phyloP scores from a whole-genome alignment of 2,888 invertebrate species.

The Drosophila meridionalis region DNA sequence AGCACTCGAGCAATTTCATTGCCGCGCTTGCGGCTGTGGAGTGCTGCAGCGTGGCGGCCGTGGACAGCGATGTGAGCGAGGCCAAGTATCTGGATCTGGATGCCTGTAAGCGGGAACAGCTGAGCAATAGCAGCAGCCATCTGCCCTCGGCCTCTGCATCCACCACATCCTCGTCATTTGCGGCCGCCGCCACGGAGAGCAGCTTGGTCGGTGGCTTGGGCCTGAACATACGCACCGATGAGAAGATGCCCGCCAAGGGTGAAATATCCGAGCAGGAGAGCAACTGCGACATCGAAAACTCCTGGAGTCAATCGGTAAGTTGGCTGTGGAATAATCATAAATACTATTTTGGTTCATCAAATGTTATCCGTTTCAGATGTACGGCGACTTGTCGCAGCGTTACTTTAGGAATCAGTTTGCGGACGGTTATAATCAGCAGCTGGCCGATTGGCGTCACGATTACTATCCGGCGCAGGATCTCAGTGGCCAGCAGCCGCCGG shows the following conservation, averaged over 20 bases:
- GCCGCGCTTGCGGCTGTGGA: slow-evolving; percentile 78
- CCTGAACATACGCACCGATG: slow-evolving; percentile 92
- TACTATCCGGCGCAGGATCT: slow-evolving; percentile 83
- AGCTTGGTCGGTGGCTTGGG: slow-evolving; percentile 85
- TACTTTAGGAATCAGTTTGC: slow-evolving; percentile 80
- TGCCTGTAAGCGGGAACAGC: slow-evolving; percentile 81
- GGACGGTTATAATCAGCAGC: slow-evolving; percentile 72
- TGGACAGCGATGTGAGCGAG: slow-evolving; percentile 71
- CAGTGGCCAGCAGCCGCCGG: slow-evolving; percentile 62
- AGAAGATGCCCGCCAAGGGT: slow-evolving; percentile 94
- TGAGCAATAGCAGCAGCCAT: slow-evolving; percentile 69
- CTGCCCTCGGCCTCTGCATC: slow-evolving; percentile 74
- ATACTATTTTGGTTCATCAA: background rate
- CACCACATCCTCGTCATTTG: slow-evolving; percentile 80
- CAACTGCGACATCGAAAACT: slow-evolving; percentile 91
- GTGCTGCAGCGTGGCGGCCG: slow-evolving; percentile 73
- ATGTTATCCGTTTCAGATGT: slow-evolving; percentile 68
- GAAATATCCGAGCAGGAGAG: slow-evolving; percentile 95
- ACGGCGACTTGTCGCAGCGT: slow-evolving; percentile 83
- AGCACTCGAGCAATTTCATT: slow-evolving; percentile 78
- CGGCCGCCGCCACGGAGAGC: slow-evolving; percentile 84
- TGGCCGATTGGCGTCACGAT: slow-evolving; percentile 83
- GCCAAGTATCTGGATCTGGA: slow-evolving; percentile 84
- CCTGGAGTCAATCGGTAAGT: slow-evolving; percentile 89
- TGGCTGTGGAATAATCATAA: too few species aligned